phyloP scores from a whole-genome alignment of 2,113 vertebrate species.

The Cichladusa arquata region DNA sequence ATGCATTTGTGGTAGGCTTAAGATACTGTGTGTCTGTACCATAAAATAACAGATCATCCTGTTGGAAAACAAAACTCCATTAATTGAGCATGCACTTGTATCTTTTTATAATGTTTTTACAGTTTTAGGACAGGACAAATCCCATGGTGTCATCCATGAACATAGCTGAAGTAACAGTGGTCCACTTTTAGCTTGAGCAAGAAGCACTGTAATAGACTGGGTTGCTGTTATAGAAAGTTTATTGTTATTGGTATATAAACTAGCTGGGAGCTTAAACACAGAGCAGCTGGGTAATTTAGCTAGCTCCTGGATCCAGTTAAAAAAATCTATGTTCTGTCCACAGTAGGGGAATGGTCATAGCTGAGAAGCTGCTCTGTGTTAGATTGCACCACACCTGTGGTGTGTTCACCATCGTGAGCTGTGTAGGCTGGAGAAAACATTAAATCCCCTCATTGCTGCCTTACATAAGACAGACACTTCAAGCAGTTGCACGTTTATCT shows the following conservation, averaged over 20 bases:
- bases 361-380: conserved; percentile 20
- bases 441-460: conserved; percentile 70
- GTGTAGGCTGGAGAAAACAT: conserved; percentile 38
- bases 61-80: neutral
- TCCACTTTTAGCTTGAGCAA: conserved; percentile 46
- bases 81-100: neutral
- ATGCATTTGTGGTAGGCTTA: neutral
- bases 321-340: conserved; percentile 70
- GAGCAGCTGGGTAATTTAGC: conserved; percentile 78
- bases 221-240: conserved; percentile 71
- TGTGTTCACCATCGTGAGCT: neutral
- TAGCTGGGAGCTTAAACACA: conserved; percentile 71
- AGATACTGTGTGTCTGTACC: neutral
- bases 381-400: conserved; percentile 71
- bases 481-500: conserved; percentile 63
- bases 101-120: neutral
- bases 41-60: conserved; percentile 1
- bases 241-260: conserved; percentile 77
- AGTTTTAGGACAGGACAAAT: conserved; percentile 10
- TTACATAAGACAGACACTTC: conserved; percentile 54
- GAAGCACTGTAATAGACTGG: conserved; percentile 40
- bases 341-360: conserved; percentile 66
- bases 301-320: conserved; percentile 79
- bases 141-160: neutral
- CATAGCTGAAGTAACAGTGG: conserved; percentile 20